These are phyloP conservation scores for Hoplostethus atlanticus DNA, from an alignment of 2,797 vertebrate species.

Conservation along the genomic window DNA sequence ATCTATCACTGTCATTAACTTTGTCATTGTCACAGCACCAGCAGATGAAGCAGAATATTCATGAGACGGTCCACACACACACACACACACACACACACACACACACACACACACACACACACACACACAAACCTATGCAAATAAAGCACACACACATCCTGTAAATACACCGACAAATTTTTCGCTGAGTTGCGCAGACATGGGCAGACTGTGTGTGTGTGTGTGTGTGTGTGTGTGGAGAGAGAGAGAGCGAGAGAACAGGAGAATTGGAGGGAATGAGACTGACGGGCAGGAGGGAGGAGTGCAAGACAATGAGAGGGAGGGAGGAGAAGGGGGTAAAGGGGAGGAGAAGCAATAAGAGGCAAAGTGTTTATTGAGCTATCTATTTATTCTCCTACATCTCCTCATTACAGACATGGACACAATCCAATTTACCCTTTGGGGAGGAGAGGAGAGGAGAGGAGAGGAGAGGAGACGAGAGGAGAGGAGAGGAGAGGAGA, in stretches of 20 bases:
- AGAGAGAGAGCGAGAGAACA: conserved; percentile 39
- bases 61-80: conserved; percentile 69
- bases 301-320: conserved; percentile 49
- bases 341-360: conserved; percentile 83
- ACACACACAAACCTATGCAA: conserved; percentile 47
- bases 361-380: conserved; percentile 88
- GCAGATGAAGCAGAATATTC: conserved; percentile 88
- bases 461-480: conserved; percentile 37
- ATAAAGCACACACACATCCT: conserved; percentile 61
- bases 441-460: conserved; percentile 53
- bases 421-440: conserved; percentile 85
- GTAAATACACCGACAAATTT: conserved; percentile 67
- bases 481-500: conserved; percentile 46
- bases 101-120: conserved; percentile 22
- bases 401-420: conserved; percentile 88
- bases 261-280: conserved; percentile 29
- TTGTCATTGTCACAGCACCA: conserved; percentile 80
- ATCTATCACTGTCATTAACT: conserved; percentile 89
- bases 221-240: conserved; percentile 42
- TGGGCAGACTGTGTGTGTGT: conserved; percentile 24
- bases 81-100: conserved; percentile 44
- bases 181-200: conserved; percentile 76
- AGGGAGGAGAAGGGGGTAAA: conserved; percentile 46
- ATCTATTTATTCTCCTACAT: conserved; percentile 89
- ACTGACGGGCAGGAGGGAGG: conserved; percentile 16